Percentiles rank a stretch among this genome's conserved stretches.
Evolutionary conservation across 2,797 vertebrate genomes (phyloP).

Genomic region (Enteromius trimaculatus): DNA sequence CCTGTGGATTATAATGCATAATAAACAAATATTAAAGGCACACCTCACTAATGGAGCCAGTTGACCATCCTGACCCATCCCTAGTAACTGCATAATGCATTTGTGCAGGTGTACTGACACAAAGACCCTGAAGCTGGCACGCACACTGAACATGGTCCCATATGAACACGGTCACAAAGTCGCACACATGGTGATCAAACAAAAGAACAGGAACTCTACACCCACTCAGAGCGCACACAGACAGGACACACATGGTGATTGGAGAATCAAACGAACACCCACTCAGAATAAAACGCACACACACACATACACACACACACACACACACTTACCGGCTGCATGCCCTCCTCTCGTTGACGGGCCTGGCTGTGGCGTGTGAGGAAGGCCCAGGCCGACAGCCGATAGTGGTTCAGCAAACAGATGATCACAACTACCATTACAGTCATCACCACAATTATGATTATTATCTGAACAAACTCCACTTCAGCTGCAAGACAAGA

Average conservation of each 20-base stretch:
- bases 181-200: constrained; percentile 49
- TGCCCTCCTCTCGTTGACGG: constrained; percentile 77
- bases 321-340: constrained; percentile 56
- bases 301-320: constrained; percentile 49
- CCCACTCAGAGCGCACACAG: constrained; percentile 45
- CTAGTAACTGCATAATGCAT: not conserved
- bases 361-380: constrained; percentile 82
- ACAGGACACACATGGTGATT: constrained; percentile 46
- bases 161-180: constrained; percentile 45
- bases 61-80: not conserved
- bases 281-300: constrained; percentile 36
- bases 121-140: constrained; percentile 46
- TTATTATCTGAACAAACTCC: constrained; percentile 91
- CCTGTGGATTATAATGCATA: not conserved
- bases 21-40: not conserved
- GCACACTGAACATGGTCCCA: constrained; percentile 28
- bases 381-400: constrained; percentile 84
- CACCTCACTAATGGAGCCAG: not conserved
- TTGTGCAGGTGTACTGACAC: constrained; percentile 24
- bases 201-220: constrained; percentile 51
- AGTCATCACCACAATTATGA: constrained; percentile 90
- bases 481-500: constrained; percentile 82
- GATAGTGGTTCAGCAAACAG: constrained; percentile 88
- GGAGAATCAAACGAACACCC: constrained; percentile 40
- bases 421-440: constrained; percentile 90